A percentile compares a stretch with the other conserved stretches of the same genome.
Evolutionary conservation across 2,888 invertebrate species (phyloP).

Genomic region (Lysandra coridon): DNA sequence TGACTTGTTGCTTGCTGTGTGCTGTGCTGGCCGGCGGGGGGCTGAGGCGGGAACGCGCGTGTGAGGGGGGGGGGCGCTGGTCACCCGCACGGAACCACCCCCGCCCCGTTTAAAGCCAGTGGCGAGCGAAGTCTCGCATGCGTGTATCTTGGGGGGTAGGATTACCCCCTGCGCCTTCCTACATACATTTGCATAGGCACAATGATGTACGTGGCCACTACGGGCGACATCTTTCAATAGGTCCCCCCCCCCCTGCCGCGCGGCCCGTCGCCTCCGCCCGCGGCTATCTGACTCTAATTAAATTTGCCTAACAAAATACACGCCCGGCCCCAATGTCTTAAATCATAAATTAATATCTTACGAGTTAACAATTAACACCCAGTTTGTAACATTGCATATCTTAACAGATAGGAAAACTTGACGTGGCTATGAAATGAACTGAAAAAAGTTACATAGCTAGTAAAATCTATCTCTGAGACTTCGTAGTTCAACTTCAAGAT

Average conservation of each 20-base stretch:
- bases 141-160: conserved; percentile 54
- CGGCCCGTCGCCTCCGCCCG: neutral
- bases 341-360: conserved; percentile 14
- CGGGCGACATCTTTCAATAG: conserved; percentile 72
- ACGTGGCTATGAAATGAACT: neutral
- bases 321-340: conserved; percentile 43
- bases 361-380: too few species aligned
- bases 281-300: conserved; percentile 29
- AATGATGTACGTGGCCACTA: conserved; percentile 79
- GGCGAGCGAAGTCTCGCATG: conserved; percentile 80
- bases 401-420: too few species aligned
- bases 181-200: conserved; percentile 81
- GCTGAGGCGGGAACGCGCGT: neutral
- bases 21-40: neutral
- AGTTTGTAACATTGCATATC: too few species aligned
- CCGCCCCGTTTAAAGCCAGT: conserved; percentile 80
- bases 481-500: too few species aligned
- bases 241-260: conserved; percentile 49
- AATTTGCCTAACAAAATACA: conserved; percentile 51
- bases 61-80: conserved; percentile 51
- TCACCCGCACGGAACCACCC: conserved; percentile 78
- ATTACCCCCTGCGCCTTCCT: conserved; percentile 61
- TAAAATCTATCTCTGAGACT: too few species aligned
- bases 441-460: neutral
- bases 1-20: conserved; percentile 27